Percentiles rank a stretch among this genome's conserved stretches.
Evolutionary conservation across 2,888 invertebrate species (phyloP).

Genomic region (Torymus texanus): DNA sequence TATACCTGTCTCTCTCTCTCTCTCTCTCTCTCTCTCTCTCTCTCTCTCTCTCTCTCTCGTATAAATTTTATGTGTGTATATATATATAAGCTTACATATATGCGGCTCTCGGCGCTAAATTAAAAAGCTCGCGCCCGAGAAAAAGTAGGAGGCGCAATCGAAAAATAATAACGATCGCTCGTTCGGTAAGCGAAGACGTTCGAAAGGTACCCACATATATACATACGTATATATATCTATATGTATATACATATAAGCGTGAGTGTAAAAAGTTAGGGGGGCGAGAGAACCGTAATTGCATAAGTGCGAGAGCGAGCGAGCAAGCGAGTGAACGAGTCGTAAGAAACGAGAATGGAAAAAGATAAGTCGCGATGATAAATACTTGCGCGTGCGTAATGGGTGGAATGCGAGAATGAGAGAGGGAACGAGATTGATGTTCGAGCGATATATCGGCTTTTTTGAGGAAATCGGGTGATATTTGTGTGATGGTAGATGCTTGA

Average conservation of each 20-base stretch:
- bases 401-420: too few relatives aligned
- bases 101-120: conserved; percentile 32
- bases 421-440: too few relatives aligned
- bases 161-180: conserved; percentile 53
- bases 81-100: too few relatives aligned
- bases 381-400: conserved; percentile 5
- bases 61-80: neutral
- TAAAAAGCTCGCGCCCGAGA: conserved; percentile 47
- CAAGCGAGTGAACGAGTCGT: neutral
- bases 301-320: neutral
- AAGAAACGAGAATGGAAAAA: conserved; percentile 24
- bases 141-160: conserved; percentile 52
- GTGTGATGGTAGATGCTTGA: too few relatives aligned
- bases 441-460: too few relatives aligned
- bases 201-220: neutral
- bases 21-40: conserved; percentile 2
- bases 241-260: neutral
- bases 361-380: conserved; percentile 55
- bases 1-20: conserved; percentile 11
- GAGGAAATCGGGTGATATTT: too few relatives aligned
- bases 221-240: too few relatives aligned
- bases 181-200: neutral
- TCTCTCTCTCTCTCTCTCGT: conserved; percentile 46
- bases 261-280: neutral
- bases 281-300: conserved; percentile 30